Conservation (phyloP, 2,888 invertebrate genomes). For the Zaprionus obscuricornis region DNA sequence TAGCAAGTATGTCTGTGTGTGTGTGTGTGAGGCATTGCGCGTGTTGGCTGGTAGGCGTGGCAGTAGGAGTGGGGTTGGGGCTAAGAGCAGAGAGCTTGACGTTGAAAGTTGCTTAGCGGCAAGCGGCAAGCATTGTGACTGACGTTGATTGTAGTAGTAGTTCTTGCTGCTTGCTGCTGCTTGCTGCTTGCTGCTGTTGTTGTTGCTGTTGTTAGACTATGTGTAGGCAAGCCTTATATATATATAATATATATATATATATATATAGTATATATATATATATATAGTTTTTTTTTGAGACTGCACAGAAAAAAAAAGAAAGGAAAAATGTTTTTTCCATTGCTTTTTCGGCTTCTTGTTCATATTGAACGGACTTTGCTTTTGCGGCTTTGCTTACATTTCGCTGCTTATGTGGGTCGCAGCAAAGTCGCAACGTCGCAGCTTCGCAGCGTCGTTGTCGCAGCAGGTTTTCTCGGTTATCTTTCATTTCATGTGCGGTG, state of each 20-base stretch:
- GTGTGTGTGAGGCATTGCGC: neutral
- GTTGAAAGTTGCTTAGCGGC: constrained; percentile 39
- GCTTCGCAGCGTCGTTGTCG: constrained; percentile 40
- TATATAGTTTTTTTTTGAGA: too few species aligned
- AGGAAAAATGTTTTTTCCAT: too few species aligned
- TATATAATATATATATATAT: too few species aligned
- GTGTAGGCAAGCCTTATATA: too few species aligned
- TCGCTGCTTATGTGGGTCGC: constrained; percentile 45
- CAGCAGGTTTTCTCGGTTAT: constrained; percentile 34
- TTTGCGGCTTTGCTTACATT: neutral
- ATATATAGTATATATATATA: too few species aligned
- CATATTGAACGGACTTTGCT: constrained; percentile 35
- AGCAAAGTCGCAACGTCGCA: too few species aligned
- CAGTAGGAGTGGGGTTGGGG: neutral
- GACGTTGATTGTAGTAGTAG: constrained; percentile 58
- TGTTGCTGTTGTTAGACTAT: constrained; percentile 31
- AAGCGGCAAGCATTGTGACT: constrained; percentile 50
- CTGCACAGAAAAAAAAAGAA: too few species aligned
- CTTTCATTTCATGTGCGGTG: constrained; percentile 49
- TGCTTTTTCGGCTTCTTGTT: constrained; percentile 10
- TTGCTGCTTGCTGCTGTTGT: constrained; percentile 24
- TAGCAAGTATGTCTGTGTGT: neutral
- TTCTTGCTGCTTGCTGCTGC: constrained; percentile 4
- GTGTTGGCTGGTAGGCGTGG: constrained; percentile 1
- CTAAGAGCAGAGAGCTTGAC: constrained; percentile 20